A percentile compares a stretch with the other conserved stretches of the same genome.
Conservation (phyloP, 2,797 vertebrate genomes). For the Syndactyla subalaris region DNA sequence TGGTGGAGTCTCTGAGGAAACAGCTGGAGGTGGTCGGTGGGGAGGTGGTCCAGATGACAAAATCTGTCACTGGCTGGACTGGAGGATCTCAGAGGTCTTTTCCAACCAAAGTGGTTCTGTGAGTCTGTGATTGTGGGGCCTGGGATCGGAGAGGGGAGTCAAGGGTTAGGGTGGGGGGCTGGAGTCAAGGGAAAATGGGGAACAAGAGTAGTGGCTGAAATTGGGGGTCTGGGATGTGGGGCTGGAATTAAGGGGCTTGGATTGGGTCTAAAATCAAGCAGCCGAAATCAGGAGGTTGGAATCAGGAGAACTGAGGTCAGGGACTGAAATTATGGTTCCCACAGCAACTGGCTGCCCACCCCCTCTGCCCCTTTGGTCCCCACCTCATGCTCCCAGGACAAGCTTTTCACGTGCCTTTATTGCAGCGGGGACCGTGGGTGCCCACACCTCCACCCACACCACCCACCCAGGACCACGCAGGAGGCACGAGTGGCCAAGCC, state of each 20-base stretch:
- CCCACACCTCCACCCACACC: neutral
- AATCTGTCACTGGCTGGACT: neutral
- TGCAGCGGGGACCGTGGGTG: accelerated
- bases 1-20: neutral
- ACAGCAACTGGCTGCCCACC: accelerated
- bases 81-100: neutral
- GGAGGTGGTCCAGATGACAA: neutral
- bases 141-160: neutral
- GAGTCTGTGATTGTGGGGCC: neutral
- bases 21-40: neutral
- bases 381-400: neutral
- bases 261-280: neutral
- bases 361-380: neutral
- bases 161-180: neutral
- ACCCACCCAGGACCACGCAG: accelerated
- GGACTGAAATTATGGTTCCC: neutral
- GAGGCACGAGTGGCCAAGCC: neutral
- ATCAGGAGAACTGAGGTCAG: accelerated
- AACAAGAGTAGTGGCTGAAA: neutral
- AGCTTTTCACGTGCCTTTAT: constrained; percentile 30
- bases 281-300: neutral
- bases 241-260: neutral
- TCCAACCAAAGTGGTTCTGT: neutral
- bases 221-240: accelerated
- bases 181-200: neutral